phyloP scores from a whole-genome alignment of 1,140 invertebrate species.

The Dufourea novaeangliae region DNA sequence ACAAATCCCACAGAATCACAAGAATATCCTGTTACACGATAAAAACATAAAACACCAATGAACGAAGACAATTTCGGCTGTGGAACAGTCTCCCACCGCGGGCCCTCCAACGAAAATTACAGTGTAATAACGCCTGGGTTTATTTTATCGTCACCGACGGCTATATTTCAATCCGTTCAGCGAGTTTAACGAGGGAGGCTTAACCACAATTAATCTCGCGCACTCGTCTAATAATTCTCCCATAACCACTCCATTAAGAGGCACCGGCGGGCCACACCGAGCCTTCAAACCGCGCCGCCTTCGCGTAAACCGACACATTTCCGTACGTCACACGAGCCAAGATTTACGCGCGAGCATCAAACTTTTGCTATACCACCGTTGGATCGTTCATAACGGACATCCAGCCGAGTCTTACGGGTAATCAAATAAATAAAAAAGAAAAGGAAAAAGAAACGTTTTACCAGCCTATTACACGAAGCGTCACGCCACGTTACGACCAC shows the following conservation, averaged over 20 bases:
- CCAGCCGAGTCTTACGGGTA: slow-evolving; percentile 1
- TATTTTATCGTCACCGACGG: slow-evolving; percentile 62
- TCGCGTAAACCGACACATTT: slow-evolving; percentile 47
- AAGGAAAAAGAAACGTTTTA: too few relatives aligned
- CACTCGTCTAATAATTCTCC: slow-evolving; percentile 66
- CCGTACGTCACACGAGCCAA: slow-evolving; percentile 51
- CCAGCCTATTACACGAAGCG: slow-evolving; percentile 23
- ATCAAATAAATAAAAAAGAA: slow-evolving; percentile 42
- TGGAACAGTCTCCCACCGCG: neutral
- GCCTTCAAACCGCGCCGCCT: slow-evolving; percentile 56
- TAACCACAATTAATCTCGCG: slow-evolving; percentile 65
- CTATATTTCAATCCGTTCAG: slow-evolving; percentile 63
- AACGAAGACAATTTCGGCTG: neutral
- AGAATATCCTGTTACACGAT: too few relatives aligned
- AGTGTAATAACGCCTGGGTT: slow-evolving; percentile 48
- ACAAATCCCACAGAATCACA: too few relatives aligned
- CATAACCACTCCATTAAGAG: slow-evolving; percentile 65
- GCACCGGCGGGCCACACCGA: slow-evolving; percentile 55
- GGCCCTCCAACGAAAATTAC: slow-evolving; percentile 54
- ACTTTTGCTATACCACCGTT: slow-evolving; percentile 37
- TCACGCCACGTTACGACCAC: neutral
- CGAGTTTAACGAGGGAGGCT: slow-evolving; percentile 63
- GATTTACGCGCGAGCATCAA: slow-evolving; percentile 75
- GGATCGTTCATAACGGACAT: neutral
- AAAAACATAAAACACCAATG: neutral